Conservation (phyloP, 2,797 vertebrate species). For the Crenichthys baileyi region DNA sequence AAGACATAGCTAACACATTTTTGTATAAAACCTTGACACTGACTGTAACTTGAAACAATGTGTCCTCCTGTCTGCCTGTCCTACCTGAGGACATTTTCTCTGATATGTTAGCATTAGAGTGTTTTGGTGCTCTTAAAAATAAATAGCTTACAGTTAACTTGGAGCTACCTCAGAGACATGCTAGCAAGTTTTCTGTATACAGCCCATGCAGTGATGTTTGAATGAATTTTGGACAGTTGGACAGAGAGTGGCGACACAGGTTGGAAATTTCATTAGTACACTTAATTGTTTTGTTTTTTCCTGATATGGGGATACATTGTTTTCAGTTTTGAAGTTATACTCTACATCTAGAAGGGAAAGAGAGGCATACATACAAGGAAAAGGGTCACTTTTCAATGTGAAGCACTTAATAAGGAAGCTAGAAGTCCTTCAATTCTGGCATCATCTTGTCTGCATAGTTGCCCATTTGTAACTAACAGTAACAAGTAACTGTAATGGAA, state of each 20-base stretch:
- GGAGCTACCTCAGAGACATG: conserved; percentile 32
- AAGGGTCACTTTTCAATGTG: too few species aligned
- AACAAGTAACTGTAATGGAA: neutral
- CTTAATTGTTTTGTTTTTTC: neutral
- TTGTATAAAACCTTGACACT: conserved; percentile 59
- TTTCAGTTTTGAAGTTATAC: neutral
- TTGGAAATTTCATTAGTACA: neutral
- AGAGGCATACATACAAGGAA: neutral
- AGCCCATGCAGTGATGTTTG: neutral
- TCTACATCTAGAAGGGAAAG: neutral
- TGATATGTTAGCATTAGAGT: conserved; percentile 29
- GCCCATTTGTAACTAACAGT: neutral
- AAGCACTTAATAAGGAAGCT: neutral
- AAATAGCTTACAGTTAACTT: conserved; percentile 26
- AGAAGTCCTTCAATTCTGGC: neutral
- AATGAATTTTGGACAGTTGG: neutral
- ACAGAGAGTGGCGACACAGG: neutral
- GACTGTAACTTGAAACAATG: conserved; percentile 60
- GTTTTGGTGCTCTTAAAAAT: conserved; percentile 33
- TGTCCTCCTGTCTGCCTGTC: conserved; percentile 53
- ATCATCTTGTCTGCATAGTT: neutral
- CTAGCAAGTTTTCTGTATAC: conserved; percentile 33
- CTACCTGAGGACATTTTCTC: conserved; percentile 32
- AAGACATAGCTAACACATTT: conserved; percentile 50
- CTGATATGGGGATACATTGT: neutral